Conservation (phyloP, 1,140 invertebrate species). For the Drosophila ogumai region DNA sequence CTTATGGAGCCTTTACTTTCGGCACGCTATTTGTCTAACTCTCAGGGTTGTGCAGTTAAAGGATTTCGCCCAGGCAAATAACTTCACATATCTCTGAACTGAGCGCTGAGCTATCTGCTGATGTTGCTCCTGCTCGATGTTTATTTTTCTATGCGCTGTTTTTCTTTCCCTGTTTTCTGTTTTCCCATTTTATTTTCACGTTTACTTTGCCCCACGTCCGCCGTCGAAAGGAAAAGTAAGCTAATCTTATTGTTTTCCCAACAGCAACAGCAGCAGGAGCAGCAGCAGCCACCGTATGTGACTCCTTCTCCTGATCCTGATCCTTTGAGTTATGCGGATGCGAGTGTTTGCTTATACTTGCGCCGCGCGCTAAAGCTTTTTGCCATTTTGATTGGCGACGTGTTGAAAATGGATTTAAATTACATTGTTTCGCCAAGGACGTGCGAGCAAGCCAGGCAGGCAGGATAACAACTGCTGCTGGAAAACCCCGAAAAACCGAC, state of each 20-base stretch:
- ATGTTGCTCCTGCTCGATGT: slow-evolving; percentile 42
- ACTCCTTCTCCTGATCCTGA: slow-evolving; percentile 41
- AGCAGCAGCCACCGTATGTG: slow-evolving; percentile 38
- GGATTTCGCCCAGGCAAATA: slow-evolving; percentile 72
- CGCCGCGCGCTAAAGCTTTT: slow-evolving; percentile 64
- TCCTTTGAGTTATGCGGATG: slow-evolving; percentile 78
- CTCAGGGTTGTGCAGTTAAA: slow-evolving; percentile 76
- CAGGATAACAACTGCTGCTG: slow-evolving; percentile 24
- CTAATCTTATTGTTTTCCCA: slow-evolving; percentile 83
- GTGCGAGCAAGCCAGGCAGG: slow-evolving; percentile 9
- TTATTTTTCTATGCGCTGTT: slow-evolving; percentile 77
- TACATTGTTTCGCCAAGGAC: slow-evolving; percentile 69
- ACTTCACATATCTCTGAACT: slow-evolving; percentile 54
- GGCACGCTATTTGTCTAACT: slow-evolving; percentile 75
- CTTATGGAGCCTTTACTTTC: slow-evolving; percentile 59
- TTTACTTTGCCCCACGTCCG: slow-evolving; percentile 47
- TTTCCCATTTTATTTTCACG: slow-evolving; percentile 65
- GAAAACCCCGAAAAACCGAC: slow-evolving; percentile 32
- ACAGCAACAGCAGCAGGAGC: slow-evolving; percentile 33
- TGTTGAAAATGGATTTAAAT: slow-evolving; percentile 83
- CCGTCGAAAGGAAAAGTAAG: slow-evolving; percentile 67
- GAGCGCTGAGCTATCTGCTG: slow-evolving; percentile 17
- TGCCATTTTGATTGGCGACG: slow-evolving; percentile 82
- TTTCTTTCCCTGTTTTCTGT: slow-evolving; percentile 59
- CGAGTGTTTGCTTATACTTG: slow-evolving; percentile 66